Base-by-base conservation (phyloP, 1,140 invertebrate species). In the Diachasma alloeum region DNA sequence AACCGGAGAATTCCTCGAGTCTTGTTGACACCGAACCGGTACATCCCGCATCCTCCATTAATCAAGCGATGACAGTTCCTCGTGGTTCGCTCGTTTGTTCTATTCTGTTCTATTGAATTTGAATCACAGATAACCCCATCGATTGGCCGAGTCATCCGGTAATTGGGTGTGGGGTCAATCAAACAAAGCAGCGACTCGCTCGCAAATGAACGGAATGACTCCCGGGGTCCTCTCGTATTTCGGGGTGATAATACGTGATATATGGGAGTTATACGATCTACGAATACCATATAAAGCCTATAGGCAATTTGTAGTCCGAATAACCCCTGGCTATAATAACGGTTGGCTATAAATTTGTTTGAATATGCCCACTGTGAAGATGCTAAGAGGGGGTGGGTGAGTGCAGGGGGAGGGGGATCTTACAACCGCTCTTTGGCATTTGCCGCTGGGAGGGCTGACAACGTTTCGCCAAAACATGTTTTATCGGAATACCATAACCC, bases 261-360 rank as follows among this genome's bases (percentile, higher is more conserved):
- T 79, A 79, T 75, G 74, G 72, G 75, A 73, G 72, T 79, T 79
- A 77, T 79, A 77, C 75, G 75, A 79, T 79, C 78, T 79, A 79
- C 75, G 78, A 79, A 75, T 77, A 76, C 75, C 78, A 79, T 79
- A 79, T 77, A 79, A 79, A 75, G 73, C 36, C 78, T 76, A 77
- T 79, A 75, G 75, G 78, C 78, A 77, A 79, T 79, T 79, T 79
- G 78, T 79, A 79, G 75, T 79, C 63, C 67, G 78, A 79, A 77
- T 79, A 79, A 74, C 73, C 72, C 66, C 26, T 74, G 67, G 78
- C 78, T 75, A 79, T 79, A 79, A 79, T 79, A 79, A 79, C 78
- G 53, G 59, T 77, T 37, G 73, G 78, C 78, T 79, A 79, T 79
- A 79, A 79, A 79, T 79, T 79, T 74, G 75, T 75, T 36, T 13